These are phyloP conservation scores for Sitophilus oryzae DNA, from an alignment of 1,140 invertebrate species.

Conservation along the genomic window DNA sequence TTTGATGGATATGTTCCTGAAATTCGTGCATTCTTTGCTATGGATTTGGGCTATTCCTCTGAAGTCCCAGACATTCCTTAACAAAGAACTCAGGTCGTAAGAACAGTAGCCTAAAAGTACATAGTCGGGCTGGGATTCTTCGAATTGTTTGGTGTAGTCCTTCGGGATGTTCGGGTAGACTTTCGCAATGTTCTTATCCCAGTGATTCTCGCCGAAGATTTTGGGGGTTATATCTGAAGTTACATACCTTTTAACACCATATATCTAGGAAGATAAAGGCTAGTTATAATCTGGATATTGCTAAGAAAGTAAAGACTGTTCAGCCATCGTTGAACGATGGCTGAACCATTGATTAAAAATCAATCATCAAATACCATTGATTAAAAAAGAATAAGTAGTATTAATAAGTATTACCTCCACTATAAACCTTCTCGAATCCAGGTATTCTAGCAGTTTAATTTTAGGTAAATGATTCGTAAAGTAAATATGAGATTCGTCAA, in stretches of 20 bases:
- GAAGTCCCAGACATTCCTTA: slow-evolving; percentile 28
- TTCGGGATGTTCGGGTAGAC: too few relatives aligned
- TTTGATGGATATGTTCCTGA: not conserved
- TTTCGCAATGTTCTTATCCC: slow-evolving; percentile 23
- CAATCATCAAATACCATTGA: too few relatives aligned
- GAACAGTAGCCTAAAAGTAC: slow-evolving; percentile 23
- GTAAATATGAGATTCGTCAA: slow-evolving; percentile 28
- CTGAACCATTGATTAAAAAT: too few relatives aligned
- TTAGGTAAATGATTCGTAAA: slow-evolving; percentile 19
- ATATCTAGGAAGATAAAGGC: slow-evolving; percentile 15
- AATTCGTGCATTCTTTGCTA: not conserved
- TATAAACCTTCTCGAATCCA: slow-evolving; percentile 22
- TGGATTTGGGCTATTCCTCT: slow-evolving; percentile 20
- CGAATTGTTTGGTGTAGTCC: too few relatives aligned
- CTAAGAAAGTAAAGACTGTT: too few relatives aligned
- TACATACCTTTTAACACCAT: slow-evolving; percentile 11
- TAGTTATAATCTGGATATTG: too few relatives aligned
- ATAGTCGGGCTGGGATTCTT: too few relatives aligned
- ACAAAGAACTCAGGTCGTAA: slow-evolving; percentile 28
- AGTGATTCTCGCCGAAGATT: slow-evolving; percentile 24
- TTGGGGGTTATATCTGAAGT: slow-evolving; percentile 1
- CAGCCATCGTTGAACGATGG: too few relatives aligned
- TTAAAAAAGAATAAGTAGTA: too few relatives aligned
- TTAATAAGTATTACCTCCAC: slow-evolving; percentile 29
- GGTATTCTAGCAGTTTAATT: slow-evolving; percentile 27